Evolutionary conservation across 2,797 vertebrate genomes (phyloP), one percentile per base, ranked within the genome.

Genomic region (Parauchenoglanis ngamensis): DNA sequence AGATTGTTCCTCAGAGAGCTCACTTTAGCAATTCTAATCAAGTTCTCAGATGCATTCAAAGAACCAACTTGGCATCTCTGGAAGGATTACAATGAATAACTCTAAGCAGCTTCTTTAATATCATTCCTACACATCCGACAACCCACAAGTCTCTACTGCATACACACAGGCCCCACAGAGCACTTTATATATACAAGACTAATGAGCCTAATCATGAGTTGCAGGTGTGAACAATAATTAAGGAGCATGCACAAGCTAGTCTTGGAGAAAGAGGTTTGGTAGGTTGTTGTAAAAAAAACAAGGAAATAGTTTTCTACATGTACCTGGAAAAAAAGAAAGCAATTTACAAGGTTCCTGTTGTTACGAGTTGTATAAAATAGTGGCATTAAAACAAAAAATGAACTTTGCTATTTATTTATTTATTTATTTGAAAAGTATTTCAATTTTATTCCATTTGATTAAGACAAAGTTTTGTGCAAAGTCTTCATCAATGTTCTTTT

Each of bases 141-240:
- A 59, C 7, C 2, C 35, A 44, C 21, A 25, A 4, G 11, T 17
- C 35, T 21, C 7, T 21, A 10, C 10, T 35, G 31, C 11, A 61
- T 61, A 11, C 31, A 44, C 35, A 35, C 4, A 35, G 4, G 7
- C 2, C 3, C 21, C 1, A 61, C 21, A 40, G 31, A n/a, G 11
- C 11, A 44, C 28, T 23, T 79, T 40, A 78, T 7, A 25, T 44
- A 61, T 1, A 81, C 78, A 81, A 61, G 35, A 46, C 35, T 44
- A 63, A 81, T 2, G 35, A 61, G 57, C 7, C 23, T 46, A 81
- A 61, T 81, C 78, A 81, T 2, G 35, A 46, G 78, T 23, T 81
- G 78, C 78, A 63, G 78, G 40, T 63, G 78, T 63, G 23, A 63
- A 46, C 40, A 46, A 81, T 81, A 7, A 56, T 40, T 40, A 79